These are phyloP conservation scores for Hyla sarda DNA, from an alignment of 2,113 vertebrate species.

Conservation along the genomic window DNA sequence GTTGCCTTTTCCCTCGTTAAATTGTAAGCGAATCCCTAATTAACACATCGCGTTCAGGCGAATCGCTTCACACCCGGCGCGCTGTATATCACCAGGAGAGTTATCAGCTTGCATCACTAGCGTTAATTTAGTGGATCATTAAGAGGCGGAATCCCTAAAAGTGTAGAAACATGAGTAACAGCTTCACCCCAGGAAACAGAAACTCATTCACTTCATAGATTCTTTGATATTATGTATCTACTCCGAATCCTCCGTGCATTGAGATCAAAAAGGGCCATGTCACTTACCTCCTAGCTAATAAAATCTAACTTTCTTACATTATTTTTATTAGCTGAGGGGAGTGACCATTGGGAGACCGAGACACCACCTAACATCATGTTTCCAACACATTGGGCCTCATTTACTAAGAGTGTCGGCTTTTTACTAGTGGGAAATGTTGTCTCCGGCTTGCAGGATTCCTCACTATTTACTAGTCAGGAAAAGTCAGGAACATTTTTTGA, in stretches of 20 bases:
- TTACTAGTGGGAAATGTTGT: no score
- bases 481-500: no score
- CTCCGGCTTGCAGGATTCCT: no score
- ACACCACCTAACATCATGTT: no score
- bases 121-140: constrained; percentile 48
- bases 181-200: constrained; percentile 25
- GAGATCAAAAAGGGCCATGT: neutral
- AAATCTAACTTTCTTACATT: no score
- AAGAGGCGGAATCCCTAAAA: constrained; percentile 21
- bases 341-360: no score
- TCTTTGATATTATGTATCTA: neutral
- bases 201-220: neutral
- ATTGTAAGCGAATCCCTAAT: constrained; percentile 49
- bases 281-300: no score
- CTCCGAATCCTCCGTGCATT: neutral
- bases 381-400: no score
- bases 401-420: no score
- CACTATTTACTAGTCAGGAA: no score
- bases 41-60: constrained; percentile 30
- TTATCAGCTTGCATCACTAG: constrained; percentile 49
- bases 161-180: constrained; percentile 23
- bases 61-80: constrained; percentile 22
- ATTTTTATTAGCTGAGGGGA: no score
- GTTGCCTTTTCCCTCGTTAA: constrained; percentile 18
- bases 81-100: constrained; percentile 33